Evolutionary conservation across 2,113 vertebrate genomes (phyloP).

Genomic region (Etheostoma cragini): DNA sequence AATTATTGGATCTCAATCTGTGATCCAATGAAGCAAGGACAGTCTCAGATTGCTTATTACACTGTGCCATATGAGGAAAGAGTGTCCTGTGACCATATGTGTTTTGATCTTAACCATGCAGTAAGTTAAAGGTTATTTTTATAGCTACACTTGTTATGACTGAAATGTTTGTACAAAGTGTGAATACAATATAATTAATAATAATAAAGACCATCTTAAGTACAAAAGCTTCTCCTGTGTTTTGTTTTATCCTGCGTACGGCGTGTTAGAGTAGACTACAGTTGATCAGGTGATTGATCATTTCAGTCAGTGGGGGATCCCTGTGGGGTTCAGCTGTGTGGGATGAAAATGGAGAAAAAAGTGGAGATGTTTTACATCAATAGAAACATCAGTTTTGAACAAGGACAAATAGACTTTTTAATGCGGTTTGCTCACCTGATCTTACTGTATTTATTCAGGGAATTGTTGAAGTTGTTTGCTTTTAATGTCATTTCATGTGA

Average conservation of each 20-base stretch:
- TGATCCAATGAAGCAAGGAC: constrained; percentile 20
- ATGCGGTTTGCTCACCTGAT: too few relatives aligned
- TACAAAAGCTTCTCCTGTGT: neutral
- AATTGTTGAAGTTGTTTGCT: too few relatives aligned
- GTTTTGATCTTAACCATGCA: constrained; percentile 44
- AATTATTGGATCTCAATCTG: neutral
- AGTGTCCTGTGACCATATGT: constrained; percentile 57
- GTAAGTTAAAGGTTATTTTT: constrained; percentile 69
- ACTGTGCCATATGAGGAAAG: constrained; percentile 39
- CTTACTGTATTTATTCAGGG: too few relatives aligned
- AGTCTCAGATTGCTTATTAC: constrained; percentile 23
- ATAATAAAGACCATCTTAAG: constrained; percentile 26
- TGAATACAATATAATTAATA: constrained; percentile 52
- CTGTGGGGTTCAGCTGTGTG: neutral
- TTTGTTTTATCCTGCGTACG: neutral
- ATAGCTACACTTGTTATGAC: constrained; percentile 51
- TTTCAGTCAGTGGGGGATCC: neutral
- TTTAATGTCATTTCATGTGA: too few relatives aligned
- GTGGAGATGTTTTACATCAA: too few relatives aligned
- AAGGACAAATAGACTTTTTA: too few relatives aligned
- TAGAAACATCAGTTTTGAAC: too few relatives aligned
- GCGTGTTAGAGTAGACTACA: neutral
- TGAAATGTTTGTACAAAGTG: constrained; percentile 63
- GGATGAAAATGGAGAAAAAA: neutral
- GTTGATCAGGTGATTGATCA: neutral